Base-by-base conservation (phyloP, 2,888 invertebrate species). In the Acronicta aceris region DNA sequence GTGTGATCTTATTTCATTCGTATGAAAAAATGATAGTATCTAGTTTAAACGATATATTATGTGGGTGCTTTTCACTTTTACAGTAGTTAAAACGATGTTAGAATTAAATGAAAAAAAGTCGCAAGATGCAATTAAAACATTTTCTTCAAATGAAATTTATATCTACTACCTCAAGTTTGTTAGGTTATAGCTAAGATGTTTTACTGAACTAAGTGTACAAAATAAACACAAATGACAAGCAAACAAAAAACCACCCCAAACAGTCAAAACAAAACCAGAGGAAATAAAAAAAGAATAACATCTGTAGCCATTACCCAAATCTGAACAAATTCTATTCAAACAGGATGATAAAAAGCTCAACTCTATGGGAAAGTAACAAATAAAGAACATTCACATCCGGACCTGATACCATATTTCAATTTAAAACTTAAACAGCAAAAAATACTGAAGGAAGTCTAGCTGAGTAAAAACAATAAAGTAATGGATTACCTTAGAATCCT, bases 201-300 rank as follows among this genome's bases (percentile, higher is more conserved):
- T 41, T 46, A 70, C 52, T 49, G 42, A 45, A 65, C 45, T 48
- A 51, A 56, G 53, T 52, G 38, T 47, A 62, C 49, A 45, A 59
- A 60, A 56, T 38, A 43, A 42, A 63, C 41, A 65, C 36, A 58
- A 64, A 54, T 65, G 30, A 54, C 46, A 60, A 59, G 30, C 49
- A 47, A 12, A 61, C 46, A 71, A 70, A 70, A 66, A 70, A 13
- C 2, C 48, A 67, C 54, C 53, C 64, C 47, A 55, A 62, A 62
- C 21, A 56, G 50, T 70, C 71, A 78, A 79, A 79, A 83, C 74
- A 79, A 80, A 84, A 84, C 80, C 71, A 76, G 65, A 85, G 86
- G 85, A 89, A 87, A 88, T 86, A 81, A 84, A 89, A 91, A 30
- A 36, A 87, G 89, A 88, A 80, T 76, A 76, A 84, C 92, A 92